These are phyloP conservation scores for Drosophila setosimentum DNA, from an alignment of 2,888 invertebrate species.

Conservation along the genomic window DNA sequence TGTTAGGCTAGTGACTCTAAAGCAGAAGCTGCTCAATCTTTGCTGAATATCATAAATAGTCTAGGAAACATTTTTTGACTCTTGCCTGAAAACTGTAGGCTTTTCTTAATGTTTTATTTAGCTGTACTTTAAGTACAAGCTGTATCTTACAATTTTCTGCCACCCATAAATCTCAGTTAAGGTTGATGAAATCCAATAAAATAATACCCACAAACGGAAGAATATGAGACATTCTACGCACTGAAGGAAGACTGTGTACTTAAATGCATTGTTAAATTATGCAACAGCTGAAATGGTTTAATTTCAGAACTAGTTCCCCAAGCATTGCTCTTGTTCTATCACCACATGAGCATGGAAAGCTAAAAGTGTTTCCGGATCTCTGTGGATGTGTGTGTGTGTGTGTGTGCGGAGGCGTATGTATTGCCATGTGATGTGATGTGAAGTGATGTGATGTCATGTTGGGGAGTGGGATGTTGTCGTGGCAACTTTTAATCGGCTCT, in stretches of 20 bases:
- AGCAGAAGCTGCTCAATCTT: background rate
- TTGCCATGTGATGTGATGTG: background rate
- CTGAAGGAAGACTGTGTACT: background rate
- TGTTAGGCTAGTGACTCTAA: no score
- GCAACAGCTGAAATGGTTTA: background rate
- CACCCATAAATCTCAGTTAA: background rate
- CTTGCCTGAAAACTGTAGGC: background rate
- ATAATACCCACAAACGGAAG: background rate
- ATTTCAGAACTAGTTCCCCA: slow-evolving; percentile 8
- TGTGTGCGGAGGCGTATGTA: slow-evolving; percentile 5
- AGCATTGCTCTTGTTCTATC: background rate
- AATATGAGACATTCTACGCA: background rate
- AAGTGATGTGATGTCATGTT: slow-evolving; percentile 25
- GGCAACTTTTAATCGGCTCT: slow-evolving; percentile 82
- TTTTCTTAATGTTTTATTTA: background rate
- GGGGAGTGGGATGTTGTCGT: slow-evolving; percentile 61
- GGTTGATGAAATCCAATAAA: background rate
- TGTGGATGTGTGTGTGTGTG: slow-evolving; percentile 7
- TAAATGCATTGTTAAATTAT: background rate
- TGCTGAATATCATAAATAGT: background rate
- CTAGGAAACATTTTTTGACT: background rate
- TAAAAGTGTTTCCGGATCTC: slow-evolving; percentile 19
- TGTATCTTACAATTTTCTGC: background rate
- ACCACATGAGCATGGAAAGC: slow-evolving; percentile 7
- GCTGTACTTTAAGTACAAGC: background rate